Percentiles rank a stretch among this genome's conserved stretches.
phyloP scores from a whole-genome alignment of 1,140 invertebrate genomes.

The Drosophila chauvacae region DNA sequence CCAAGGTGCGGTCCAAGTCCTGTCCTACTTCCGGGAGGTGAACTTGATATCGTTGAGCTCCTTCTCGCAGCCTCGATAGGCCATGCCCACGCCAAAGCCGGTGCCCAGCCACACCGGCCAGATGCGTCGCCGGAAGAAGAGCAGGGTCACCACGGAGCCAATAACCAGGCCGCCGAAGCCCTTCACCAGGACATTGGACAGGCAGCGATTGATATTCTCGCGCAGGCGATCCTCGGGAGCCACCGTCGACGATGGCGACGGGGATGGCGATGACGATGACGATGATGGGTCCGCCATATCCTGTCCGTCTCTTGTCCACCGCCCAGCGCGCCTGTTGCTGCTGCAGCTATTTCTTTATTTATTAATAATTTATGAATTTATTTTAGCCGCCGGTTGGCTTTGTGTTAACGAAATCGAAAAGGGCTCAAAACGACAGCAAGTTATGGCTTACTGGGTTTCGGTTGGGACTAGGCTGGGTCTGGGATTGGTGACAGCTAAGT shows the following conservation, averaged over 20 bases:
- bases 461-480: too few species aligned
- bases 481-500: too few species aligned
- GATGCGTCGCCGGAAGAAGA: constrained; percentile 88
- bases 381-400: background rate
- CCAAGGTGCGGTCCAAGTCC: constrained; percentile 50
- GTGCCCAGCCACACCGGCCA: constrained; percentile 90
- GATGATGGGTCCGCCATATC: background rate
- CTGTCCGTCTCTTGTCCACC: background rate
- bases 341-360: background rate
- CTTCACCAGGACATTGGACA: constrained; percentile 87
- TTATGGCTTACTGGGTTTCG: background rate
- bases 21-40: constrained; percentile 8
- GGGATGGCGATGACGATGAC: background rate
- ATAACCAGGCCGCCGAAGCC: constrained; percentile 88
- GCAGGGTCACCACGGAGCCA: constrained; percentile 88
- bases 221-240: constrained; percentile 86
- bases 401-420: constrained; percentile 13
- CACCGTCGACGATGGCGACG: background rate
- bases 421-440: constrained; percentile 1
- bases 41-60: constrained; percentile 85
- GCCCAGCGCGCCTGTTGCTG: background rate
- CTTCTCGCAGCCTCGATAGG: constrained; percentile 91
- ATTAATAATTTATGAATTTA: constrained; percentile 5
- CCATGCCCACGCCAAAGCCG: constrained; percentile 90
- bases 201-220: constrained; percentile 87